These are phyloP conservation scores for Oncorhynchus gorbuscha DNA, from an alignment of 2,113 vertebrate genomes.

Conservation along the genomic window DNA sequence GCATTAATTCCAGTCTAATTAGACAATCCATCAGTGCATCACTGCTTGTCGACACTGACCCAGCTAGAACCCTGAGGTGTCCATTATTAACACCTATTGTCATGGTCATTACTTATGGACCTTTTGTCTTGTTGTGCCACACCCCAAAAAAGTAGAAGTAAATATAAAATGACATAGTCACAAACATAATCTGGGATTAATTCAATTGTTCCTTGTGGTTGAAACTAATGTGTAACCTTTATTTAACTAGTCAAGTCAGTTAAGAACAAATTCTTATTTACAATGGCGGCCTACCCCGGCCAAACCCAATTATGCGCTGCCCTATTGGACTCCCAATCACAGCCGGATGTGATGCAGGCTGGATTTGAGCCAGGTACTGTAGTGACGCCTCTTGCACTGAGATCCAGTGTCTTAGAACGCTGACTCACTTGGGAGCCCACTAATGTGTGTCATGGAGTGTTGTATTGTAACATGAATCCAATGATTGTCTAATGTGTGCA, in stretches of 20 bases:
- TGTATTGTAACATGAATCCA: not conserved
- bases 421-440: no score
- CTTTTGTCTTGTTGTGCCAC: conserved; percentile 2
- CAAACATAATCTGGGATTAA: not conserved
- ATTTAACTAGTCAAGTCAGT: no score
- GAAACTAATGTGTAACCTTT: not conserved
- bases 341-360: no score
- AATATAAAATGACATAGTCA: not conserved
- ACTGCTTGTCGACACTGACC: conserved; percentile 61
- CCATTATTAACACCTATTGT: conserved; percentile 60
- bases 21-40: conserved; percentile 64
- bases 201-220: not conserved
- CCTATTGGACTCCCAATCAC: no score
- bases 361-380: no score
- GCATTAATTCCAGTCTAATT: conserved; percentile 74
- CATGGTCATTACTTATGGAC: conserved; percentile 29
- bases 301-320: no score
- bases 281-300: no score
- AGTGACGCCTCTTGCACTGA: no score
- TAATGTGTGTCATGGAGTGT: not conserved
- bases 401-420: no score
- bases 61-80: conserved; percentile 45
- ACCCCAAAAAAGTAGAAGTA: not conserved
- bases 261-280: no score
- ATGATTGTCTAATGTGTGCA: not conserved